Evolutionary conservation across 2,797 vertebrate species (phyloP), one percentile per base, ranked within the genome.

Genomic region (Chlorospingus semifuscus): DNA sequence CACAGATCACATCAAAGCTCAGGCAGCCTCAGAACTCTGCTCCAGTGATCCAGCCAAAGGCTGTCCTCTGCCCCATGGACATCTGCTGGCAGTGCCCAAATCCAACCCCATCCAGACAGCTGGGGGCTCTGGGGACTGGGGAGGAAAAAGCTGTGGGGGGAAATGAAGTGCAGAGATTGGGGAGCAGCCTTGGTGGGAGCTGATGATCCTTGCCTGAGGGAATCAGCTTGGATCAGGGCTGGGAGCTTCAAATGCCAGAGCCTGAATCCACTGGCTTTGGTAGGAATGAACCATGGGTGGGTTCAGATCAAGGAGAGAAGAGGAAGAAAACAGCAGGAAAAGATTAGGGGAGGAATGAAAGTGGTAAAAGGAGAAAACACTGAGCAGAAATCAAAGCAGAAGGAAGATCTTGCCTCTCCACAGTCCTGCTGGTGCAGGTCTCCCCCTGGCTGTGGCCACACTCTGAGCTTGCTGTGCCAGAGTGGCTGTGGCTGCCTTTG

Each of bases 401-500:
- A 57, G 66, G 36, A 57, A 70, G 63, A 44, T 36, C 9, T 17
- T 6, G 8, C 13, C 46, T 78, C 60, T 77, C 36, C 18, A 36
- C 1, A 2, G 44, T 30, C 34, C 41, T 26, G 27, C 30, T 53
- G 50, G n/a, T 46, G 19, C 55, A 18, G 42, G 8, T 63, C n/a
- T 79, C 46, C 11, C 18, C 15, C 32, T 3, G 6, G 30, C 26
- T 84, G 78, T 34, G 70, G 41, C 42, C 59, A 30, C 1, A 4
- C 26, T 74, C 56, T 63, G n/a, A 64, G 30, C 32, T 23, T n/a
- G 44, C n/a, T 1, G 20, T 42, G 19, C 16, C n/a, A 46, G 46
- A 9, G n/a, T 44, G 34, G 41, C 29, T 2, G 9, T 0, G 29
- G 34, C 49, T 50, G 72, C 71, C 64, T 70, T 53, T 0, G 0